Percentiles rank a stretch among this genome's conserved stretches.
Conservation (phyloP, 2,888 invertebrate genomes). For the Morpho deidamia region DNA sequence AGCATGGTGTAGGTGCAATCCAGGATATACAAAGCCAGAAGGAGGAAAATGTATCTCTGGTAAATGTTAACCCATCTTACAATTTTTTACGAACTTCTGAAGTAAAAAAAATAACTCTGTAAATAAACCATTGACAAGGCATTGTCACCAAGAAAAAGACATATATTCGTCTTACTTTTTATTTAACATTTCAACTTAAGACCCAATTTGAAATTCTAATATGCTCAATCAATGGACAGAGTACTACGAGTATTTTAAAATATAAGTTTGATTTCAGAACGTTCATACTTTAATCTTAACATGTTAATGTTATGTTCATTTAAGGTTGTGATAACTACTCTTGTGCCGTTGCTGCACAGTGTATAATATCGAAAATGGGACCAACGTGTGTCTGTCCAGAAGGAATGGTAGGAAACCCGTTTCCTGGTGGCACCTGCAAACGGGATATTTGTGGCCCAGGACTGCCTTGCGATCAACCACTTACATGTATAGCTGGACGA, state of each 20-base stretch:
- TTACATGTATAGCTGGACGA: conserved; percentile 90
- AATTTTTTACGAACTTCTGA: too few relatives aligned
- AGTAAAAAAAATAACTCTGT: not conserved
- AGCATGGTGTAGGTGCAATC: conserved; percentile 92
- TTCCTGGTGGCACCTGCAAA: conserved; percentile 91
- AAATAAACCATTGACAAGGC: too few relatives aligned
- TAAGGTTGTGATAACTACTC: conserved; percentile 85
- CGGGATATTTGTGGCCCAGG: conserved; percentile 89
- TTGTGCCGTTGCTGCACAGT: conserved; percentile 90
- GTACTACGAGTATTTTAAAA: too few relatives aligned
- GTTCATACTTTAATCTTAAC: too few relatives aligned
- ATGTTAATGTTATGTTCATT: conserved; percentile 33
- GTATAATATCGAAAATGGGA: conserved; percentile 89
- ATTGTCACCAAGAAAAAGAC: too few relatives aligned
- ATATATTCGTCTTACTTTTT: too few relatives aligned
- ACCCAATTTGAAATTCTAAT: too few relatives aligned
- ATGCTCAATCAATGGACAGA: too few relatives aligned
- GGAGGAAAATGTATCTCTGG: conserved; percentile 91
- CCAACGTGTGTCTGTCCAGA: conserved; percentile 93
- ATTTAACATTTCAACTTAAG: too few relatives aligned
- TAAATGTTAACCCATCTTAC: conserved; percentile 53
- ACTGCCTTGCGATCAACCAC: conserved; percentile 86
- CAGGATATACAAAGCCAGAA: conserved; percentile 87
- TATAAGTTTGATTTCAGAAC: too few relatives aligned
- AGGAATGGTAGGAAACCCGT: conserved; percentile 93